Base-by-base conservation (phyloP, 1,140 invertebrate species). In the Sminthurinus signatus region DNA sequence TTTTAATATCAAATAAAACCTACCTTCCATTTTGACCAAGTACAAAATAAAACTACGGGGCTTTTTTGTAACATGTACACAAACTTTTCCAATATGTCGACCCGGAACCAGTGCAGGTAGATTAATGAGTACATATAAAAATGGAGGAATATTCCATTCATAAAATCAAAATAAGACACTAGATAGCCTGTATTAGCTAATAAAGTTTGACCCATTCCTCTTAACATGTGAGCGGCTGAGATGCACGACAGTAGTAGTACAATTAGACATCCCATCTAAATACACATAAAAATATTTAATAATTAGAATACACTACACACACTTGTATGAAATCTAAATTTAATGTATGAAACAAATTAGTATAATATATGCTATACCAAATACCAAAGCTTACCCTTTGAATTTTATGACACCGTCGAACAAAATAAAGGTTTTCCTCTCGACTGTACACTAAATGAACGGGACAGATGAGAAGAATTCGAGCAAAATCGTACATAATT, bases 101-200 rank as follows among this genome's bases (percentile, higher is more conserved):
- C 3, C 21, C 19, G 44, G 21, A 46, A 46, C 44, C 44, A 46
- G 19, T 46, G 15, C 3, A 46, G n/a, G 21, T 46, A 46, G 15
- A 46, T n/a, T 10, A 46, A 19, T 4, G 44, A 10, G 44, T n/a
- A 46, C 5, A 21, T 4, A n/a, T 46, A 46, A 21, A 5, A 10
- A 21, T 46, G 44, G n/a, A 46, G 44, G 44, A 46, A n/a, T 4
- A 46, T 4, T 17, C 44, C 44, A 46, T 46, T 46, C 44, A 46
- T 46, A 21, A 46, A 46, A 19, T 46, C 44, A 46, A 46, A 46
- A 19, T 46, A 46, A 5, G 44, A 5, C 15, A 17, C 44, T 10
- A 46, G 5, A 19, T 46, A 46, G 19, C 44, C 44, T n/a, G 8
- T 17, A 46, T 46, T 46, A 21, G 5, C 4, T 4, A 46, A 5